phyloP scores from a whole-genome alignment of 37 sponge, comb jelly and placozoan genomes.

The Spongilla lacustris region DNA sequence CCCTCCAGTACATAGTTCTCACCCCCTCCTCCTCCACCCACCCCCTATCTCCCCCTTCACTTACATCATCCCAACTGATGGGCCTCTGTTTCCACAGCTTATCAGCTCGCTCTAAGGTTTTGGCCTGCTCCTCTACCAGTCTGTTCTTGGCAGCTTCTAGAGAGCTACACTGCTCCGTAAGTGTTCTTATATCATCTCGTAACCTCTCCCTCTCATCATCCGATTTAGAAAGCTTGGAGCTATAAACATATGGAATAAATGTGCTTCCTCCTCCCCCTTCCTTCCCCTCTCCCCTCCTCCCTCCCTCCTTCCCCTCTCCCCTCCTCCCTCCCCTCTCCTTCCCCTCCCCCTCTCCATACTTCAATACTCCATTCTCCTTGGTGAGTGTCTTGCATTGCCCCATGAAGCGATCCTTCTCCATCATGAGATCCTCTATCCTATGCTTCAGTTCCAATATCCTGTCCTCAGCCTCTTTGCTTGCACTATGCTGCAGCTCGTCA shows the following conservation, averaged over 20 bases:
- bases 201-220: too few species aligned
- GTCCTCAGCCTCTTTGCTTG: slow-evolving; percentile 47
- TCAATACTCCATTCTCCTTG: slow-evolving; percentile 27
- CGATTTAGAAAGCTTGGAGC: too few species aligned
- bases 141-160: slow-evolving; percentile 7
- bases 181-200: too few species aligned
- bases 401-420: slow-evolving; percentile 31
- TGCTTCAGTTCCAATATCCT: slow-evolving; percentile 68
- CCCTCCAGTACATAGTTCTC: background rate
- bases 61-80: slow-evolving; percentile 61
- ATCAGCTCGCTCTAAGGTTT: slow-evolving; percentile 57
- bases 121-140: slow-evolving; percentile 60
- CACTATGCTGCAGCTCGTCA: slow-evolving; percentile 42
- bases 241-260: too few species aligned
- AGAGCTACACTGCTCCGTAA: too few species aligned
- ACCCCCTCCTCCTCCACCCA: background rate
- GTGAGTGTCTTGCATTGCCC: slow-evolving; percentile 11
- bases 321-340: slow-evolving; percentile 44
- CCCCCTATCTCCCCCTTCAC: background rate
- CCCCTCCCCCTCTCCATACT: slow-evolving; percentile 10
- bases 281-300: slow-evolving; percentile 61
- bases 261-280: slow-evolving; percentile 4
- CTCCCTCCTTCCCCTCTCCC: slow-evolving; percentile 53
- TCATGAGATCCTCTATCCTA: slow-evolving; percentile 29
- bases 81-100: slow-evolving; percentile 74